Conservation (phyloP, 2,797 vertebrate genomes). For the Poecile montanus region DNA sequence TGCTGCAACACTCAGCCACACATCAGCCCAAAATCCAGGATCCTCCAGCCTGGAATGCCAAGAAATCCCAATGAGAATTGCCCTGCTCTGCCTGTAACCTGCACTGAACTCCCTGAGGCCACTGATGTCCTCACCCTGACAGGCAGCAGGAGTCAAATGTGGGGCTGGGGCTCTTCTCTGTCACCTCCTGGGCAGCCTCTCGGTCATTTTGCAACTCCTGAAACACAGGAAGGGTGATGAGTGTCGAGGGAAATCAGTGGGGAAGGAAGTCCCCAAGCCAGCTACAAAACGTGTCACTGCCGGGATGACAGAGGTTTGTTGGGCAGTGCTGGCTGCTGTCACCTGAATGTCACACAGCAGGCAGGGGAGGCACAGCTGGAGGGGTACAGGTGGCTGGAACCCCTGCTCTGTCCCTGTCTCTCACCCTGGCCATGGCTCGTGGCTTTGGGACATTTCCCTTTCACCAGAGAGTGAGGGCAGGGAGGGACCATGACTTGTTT, state of each 20-base stretch:
- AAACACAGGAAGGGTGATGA: background rate
- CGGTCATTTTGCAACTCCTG: background rate
- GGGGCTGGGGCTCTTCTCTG: background rate
- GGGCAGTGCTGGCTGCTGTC: background rate
- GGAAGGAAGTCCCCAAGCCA: background rate
- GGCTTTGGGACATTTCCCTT: background rate
- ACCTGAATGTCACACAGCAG: background rate
- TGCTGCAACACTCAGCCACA: background rate
- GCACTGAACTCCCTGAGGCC: rapidly evolving
- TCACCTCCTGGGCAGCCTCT: background rate
- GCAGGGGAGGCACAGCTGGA: background rate
- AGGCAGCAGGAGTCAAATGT: background rate
- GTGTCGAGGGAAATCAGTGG: background rate
- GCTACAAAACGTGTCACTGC: rapidly evolving
- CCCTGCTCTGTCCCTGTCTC: background rate
- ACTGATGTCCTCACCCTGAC: background rate
- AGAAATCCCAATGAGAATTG: background rate
- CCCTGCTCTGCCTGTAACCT: background rate
- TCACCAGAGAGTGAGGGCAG: background rate
- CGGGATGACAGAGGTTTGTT: background rate
- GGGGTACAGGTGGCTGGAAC: background rate
- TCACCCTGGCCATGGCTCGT: rapidly evolving
- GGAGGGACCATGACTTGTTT: background rate
- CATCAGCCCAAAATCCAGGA: background rate
- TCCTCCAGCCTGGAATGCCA: background rate